A percentile compares a stretch with the other conserved stretches of the same genome.
Evolutionary conservation across 2,113 vertebrate species (phyloP).

Genomic region (Oryzias javanicus): DNA sequence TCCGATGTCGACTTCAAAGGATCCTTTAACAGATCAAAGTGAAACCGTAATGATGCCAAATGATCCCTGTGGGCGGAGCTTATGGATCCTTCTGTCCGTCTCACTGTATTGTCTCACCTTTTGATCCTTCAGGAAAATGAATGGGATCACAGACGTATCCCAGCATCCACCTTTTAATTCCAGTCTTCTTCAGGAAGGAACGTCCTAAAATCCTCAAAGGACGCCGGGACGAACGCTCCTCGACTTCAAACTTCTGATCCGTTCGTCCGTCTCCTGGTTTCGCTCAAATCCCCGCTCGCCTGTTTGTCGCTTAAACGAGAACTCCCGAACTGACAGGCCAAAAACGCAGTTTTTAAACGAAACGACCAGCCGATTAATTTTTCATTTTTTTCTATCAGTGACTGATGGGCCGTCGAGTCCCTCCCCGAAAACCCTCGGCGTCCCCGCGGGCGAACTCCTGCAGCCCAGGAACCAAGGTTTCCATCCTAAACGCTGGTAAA

Average conservation of each 20-base stretch:
- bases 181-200: neutral
- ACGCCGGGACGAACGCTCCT: neutral
- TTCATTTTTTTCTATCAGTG: conserved; percentile 77
- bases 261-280: conserved; percentile 2
- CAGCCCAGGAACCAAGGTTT: conserved; percentile 67
- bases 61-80: conserved; percentile 29
- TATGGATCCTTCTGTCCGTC: conserved; percentile 13
- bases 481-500: conserved; percentile 81
- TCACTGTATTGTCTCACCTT: conserved; percentile 1
- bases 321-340: conserved; percentile 68
- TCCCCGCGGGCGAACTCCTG: conserved; percentile 69
- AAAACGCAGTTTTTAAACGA: conserved; percentile 67
- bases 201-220: neutral
- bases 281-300: conserved; percentile 38
- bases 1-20: conserved; percentile 39
- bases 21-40: conserved; percentile 58
- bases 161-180: too few species aligned
- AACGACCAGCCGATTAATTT: conserved; percentile 77
- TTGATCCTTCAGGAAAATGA: neutral
- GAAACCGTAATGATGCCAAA: conserved; percentile 39
- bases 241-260: conserved; percentile 19
- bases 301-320: conserved; percentile 72
- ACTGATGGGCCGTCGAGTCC: conserved; percentile 64
- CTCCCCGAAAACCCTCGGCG: conserved; percentile 42
- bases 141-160: too few species aligned